A percentile compares a stretch with the other conserved stretches of the same genome.
These are phyloP conservation scores for Ectemnius continuus DNA, from an alignment of 2,888 invertebrate genomes.

Conservation along the genomic window DNA sequence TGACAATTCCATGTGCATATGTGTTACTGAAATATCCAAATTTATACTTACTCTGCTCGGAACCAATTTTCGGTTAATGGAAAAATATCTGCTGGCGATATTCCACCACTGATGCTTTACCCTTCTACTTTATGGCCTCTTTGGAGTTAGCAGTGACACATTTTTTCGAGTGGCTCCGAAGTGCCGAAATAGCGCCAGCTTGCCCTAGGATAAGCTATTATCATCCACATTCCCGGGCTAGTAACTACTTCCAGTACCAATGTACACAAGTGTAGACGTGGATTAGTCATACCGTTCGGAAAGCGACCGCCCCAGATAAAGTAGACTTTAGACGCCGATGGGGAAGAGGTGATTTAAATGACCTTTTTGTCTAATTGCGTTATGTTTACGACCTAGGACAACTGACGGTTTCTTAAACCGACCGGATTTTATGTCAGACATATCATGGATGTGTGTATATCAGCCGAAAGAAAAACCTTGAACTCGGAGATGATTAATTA, in stretches of 20 bases:
- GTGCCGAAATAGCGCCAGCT: slow-evolving; percentile 7
- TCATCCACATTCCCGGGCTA: slow-evolving; percentile 25
- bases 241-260: not conserved
- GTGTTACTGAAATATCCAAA: no score
- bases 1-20: no score
- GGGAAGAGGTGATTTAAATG: slow-evolving; percentile 62
- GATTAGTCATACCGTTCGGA: slow-evolving; percentile 50
- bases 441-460: not conserved
- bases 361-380: slow-evolving; percentile 68
- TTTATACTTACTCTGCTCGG: no score
- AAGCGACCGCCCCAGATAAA: slow-evolving; percentile 46
- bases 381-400: slow-evolving; percentile 64
- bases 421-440: slow-evolving; percentile 10
- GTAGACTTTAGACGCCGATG: slow-evolving; percentile 32
- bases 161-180: slow-evolving; percentile 17
- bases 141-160: slow-evolving; percentile 42
- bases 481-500: no score
- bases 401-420: no score
- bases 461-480: no score
- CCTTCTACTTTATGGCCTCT: slow-evolving; percentile 64
- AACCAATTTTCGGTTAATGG: no score
- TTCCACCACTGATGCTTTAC: slow-evolving; percentile 45
- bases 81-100: slow-evolving; percentile 10
- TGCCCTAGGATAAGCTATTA: slow-evolving; percentile 44
- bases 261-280: slow-evolving; percentile 3